Evolutionary conservation across 2,888 invertebrate genomes (phyloP).

Genomic region (Callimorpha dominula): DNA sequence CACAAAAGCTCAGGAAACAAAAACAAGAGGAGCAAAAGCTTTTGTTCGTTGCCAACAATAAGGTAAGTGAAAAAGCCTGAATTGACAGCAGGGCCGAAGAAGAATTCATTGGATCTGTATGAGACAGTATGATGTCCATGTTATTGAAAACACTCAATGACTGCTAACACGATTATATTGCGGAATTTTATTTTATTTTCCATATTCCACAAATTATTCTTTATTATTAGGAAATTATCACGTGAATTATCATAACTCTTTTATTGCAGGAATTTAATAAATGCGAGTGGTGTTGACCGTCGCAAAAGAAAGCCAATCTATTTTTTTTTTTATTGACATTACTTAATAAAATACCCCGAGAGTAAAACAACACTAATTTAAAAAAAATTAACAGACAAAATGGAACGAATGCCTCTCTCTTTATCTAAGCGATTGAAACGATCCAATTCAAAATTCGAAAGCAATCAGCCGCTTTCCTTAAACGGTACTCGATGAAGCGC

Average conservation of each 20-base stretch:
- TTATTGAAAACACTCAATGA: constrained; percentile 36
- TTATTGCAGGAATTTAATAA: no score
- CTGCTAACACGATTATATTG: constrained; percentile 23
- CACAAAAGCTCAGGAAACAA: constrained; percentile 72
- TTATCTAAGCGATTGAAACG: constrained; percentile 43
- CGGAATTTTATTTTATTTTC: neutral
- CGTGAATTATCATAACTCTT: neutral
- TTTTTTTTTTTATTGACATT: constrained; percentile 8
- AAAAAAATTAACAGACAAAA: constrained; percentile 23
- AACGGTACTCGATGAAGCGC: constrained; percentile 50
- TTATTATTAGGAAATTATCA: neutral
- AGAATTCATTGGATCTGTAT: constrained; percentile 60
- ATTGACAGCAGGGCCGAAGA: constrained; percentile 54
- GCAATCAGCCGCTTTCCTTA: constrained; percentile 49
- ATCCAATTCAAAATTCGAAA: constrained; percentile 55
- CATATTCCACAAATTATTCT: neutral
- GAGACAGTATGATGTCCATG: constrained; percentile 33
- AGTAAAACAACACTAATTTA: constrained; percentile 16
- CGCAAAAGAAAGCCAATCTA: neutral
- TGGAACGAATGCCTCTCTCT: constrained; percentile 34
- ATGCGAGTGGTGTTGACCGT: no score
- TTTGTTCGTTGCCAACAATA: constrained; percentile 76
- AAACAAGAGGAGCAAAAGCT: constrained; percentile 67
- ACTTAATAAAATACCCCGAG: neutral
- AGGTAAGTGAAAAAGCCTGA: constrained; percentile 72